These are phyloP conservation scores for Chunga burmeisteri DNA, from an alignment of 2,113 vertebrate genomes.

Conservation along the genomic window DNA sequence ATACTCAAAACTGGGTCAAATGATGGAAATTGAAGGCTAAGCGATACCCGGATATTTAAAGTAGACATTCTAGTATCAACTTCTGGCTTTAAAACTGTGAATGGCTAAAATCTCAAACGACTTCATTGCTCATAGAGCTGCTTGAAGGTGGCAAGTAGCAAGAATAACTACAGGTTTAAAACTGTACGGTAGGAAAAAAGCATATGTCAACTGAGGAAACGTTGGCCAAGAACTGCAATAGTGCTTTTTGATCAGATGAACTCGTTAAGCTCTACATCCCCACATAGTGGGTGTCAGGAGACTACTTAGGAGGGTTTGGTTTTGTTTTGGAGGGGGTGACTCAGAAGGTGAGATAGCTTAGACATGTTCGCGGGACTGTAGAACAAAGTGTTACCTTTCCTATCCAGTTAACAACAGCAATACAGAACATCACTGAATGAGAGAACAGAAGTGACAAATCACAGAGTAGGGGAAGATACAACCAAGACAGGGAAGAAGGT, in stretches of 20 bases:
- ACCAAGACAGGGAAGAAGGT: background rate
- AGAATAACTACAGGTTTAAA: background rate
- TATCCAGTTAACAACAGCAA: fast-evolving
- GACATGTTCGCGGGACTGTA: background rate
- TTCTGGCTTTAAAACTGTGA: background rate
- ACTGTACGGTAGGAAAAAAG: background rate
- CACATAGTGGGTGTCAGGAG: fast-evolving
- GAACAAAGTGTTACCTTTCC: background rate
- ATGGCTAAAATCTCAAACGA: background rate
- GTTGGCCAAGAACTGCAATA: background rate
- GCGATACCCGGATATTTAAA: background rate
- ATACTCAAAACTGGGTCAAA: background rate
- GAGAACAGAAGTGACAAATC: background rate
- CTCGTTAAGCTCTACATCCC: background rate
- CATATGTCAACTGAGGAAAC: background rate
- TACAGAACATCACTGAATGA: background rate
- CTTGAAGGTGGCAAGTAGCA: background rate
- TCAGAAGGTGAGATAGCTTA: background rate
- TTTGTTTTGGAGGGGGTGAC: background rate
- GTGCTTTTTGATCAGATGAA: background rate
- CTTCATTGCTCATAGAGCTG: background rate
- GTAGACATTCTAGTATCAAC: background rate
- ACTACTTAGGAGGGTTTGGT: background rate
- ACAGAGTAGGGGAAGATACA: background rate
- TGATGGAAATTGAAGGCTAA: background rate